A percentile compares a stretch with the other conserved stretches of the same genome.
These are phyloP conservation scores for Enteromius paludinosus DNA, from an alignment of 2,797 vertebrate genomes.

Conservation along the genomic window DNA sequence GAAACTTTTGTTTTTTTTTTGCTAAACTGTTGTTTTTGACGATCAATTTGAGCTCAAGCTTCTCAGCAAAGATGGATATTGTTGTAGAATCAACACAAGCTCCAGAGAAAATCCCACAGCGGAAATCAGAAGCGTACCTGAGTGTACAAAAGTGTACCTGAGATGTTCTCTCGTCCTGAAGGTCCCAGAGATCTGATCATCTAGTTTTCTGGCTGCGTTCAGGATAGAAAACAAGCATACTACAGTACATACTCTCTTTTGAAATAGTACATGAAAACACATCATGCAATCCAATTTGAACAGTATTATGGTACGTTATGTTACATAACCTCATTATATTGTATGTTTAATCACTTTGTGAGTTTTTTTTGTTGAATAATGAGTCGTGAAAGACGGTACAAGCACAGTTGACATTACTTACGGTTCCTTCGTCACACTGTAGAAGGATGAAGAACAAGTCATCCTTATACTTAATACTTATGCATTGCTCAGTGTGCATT, in stretches of 20 bases:
- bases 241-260: not conserved
- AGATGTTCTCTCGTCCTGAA: no score
- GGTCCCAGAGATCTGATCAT: not conserved
- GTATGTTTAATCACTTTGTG: no score
- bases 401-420: not conserved
- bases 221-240: not conserved
- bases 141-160: not conserved
- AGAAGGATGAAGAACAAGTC: not conserved
- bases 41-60: not conserved
- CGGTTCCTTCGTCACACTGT: not conserved
- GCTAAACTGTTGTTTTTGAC: not conserved
- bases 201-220: not conserved
- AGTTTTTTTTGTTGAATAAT: no score
- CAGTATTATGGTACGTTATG: not conserved
- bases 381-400: not conserved
- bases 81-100: not conserved
- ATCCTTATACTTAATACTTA: not conserved
- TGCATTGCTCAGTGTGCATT: not conserved
- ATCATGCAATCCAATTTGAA: not conserved
- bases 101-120: conserved; percentile 1
- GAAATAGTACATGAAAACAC: not conserved
- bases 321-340: not conserved
- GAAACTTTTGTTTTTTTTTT: no score
- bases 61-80: conserved; percentile 21
- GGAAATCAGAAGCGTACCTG: not conserved